Percentiles rank a stretch among this genome's conserved stretches.
Conservation (phyloP, 2,113 vertebrate genomes). For the Piliocolobus tephrosceles region DNA sequence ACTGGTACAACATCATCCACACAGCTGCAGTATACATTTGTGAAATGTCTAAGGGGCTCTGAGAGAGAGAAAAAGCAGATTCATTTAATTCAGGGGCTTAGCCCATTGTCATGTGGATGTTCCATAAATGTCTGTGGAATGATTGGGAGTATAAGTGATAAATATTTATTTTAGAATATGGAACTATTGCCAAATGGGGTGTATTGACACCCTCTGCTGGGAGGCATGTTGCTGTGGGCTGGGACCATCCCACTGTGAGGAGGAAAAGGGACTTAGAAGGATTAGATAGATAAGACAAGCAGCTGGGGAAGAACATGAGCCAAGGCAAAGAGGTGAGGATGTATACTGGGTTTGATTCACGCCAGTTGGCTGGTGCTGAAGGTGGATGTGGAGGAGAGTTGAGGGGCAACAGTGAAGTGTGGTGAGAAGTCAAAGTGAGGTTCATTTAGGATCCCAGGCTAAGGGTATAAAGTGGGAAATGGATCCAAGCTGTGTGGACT, state of each 20-base stretch:
- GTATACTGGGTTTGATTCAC: background rate
- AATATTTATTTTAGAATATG: background rate
- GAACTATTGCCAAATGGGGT: background rate
- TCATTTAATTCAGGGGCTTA: background rate
- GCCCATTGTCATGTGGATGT: background rate
- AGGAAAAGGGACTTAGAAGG: background rate
- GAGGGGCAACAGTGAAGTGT: background rate
- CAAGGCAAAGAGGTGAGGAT: background rate
- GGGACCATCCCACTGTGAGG: background rate
- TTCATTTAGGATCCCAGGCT: background rate
- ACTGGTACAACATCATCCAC: background rate
- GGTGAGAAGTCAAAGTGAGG: background rate
- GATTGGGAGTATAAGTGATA: background rate
- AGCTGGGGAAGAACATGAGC: background rate
- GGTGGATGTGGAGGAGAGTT: background rate
- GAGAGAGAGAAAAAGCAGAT: background rate
- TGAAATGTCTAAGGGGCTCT: background rate
- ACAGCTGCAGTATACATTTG: background rate
- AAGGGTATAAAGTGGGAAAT: background rate
- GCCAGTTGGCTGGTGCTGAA: background rate
- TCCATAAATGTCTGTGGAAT: background rate
- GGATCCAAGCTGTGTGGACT: background rate
- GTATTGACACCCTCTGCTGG: background rate
- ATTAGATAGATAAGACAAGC: background rate
- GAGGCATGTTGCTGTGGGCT: background rate